Conservation (phyloP, 2,797 vertebrate species). For the Megaceryle alcyon region DNA sequence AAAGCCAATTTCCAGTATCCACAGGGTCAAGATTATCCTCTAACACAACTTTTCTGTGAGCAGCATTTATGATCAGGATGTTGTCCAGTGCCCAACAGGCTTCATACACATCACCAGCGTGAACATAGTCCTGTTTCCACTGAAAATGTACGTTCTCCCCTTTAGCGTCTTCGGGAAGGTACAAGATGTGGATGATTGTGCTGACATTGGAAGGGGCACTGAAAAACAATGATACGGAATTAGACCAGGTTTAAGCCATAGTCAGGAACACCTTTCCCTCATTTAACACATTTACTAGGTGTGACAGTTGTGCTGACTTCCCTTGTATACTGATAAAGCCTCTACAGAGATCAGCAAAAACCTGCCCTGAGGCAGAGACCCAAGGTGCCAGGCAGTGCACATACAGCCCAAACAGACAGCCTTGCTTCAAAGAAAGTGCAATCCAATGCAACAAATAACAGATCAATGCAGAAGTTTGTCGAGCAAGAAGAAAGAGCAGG, state of each 20-base stretch:
- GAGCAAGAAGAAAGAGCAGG: not conserved
- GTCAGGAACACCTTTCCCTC: not conserved
- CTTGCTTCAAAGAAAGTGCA: not conserved
- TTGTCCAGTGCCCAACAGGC: slow-evolving; percentile 98
- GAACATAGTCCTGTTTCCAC: slow-evolving; percentile 91
- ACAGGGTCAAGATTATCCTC: slow-evolving; percentile 95
- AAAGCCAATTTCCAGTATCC: slow-evolving; percentile 98
- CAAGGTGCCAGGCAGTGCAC: not conserved
- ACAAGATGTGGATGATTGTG: slow-evolving; percentile 92
- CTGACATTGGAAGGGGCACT: slow-evolving; percentile 94
- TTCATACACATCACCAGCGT: slow-evolving; percentile 89
- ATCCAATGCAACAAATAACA: not conserved
- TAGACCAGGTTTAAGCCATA: not conserved
- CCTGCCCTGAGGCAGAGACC: not conserved
- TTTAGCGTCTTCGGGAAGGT: slow-evolving; percentile 86
- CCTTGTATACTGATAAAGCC: not conserved
- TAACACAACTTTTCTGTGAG: slow-evolving; percentile 88
- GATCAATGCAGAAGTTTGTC: not conserved
- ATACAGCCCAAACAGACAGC: not conserved
- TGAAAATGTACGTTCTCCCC: slow-evolving; percentile 87
- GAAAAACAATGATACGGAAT: slow-evolving; percentile 35
- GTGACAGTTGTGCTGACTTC: not conserved
- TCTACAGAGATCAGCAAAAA: not conserved
- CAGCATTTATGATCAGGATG: slow-evolving; percentile 91
- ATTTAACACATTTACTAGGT: not conserved